Conservation (phyloP, 2,797 vertebrate species). For the Leontopithecus rosalia region DNA sequence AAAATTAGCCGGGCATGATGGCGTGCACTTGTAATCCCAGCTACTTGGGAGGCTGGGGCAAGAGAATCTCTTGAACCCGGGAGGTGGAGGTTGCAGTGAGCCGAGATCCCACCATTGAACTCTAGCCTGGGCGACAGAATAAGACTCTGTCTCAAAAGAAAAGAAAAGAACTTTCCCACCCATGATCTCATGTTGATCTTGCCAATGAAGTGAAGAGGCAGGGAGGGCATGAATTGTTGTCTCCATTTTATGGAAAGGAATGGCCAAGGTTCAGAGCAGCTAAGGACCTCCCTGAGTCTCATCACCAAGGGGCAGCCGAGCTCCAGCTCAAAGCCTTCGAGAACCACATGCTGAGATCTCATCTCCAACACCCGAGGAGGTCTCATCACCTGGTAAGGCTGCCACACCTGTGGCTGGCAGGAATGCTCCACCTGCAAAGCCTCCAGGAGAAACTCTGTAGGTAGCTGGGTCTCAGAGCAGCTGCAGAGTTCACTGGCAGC, state of each 20-base stretch:
- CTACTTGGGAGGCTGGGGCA: background rate
- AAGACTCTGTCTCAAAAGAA: background rate
- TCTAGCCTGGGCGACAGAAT: background rate
- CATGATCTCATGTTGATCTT: conserved; percentile 4
- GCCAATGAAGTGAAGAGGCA: background rate
- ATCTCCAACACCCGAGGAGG: background rate
- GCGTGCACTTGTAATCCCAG: background rate
- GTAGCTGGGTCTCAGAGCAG: background rate
- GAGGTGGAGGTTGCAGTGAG: background rate
- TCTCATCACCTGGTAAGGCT: background rate
- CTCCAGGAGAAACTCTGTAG: background rate
- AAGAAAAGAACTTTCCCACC: background rate
- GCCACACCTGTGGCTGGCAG: background rate
- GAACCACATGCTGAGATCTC: background rate
- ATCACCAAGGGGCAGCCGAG: background rate
- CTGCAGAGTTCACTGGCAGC: background rate
- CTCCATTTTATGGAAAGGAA: background rate
- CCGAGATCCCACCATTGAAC: background rate
- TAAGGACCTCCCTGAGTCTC: background rate
- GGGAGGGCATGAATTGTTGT: background rate
- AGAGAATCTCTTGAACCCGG: background rate
- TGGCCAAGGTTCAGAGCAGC: background rate
- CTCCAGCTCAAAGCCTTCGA: background rate
- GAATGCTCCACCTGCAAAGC: background rate
- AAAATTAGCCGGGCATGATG: background rate